A percentile compares a stretch with the other conserved stretches of the same genome.
Conservation (phyloP, 2,888 invertebrate species). For the Sinopyrophorus schimmeli region DNA sequence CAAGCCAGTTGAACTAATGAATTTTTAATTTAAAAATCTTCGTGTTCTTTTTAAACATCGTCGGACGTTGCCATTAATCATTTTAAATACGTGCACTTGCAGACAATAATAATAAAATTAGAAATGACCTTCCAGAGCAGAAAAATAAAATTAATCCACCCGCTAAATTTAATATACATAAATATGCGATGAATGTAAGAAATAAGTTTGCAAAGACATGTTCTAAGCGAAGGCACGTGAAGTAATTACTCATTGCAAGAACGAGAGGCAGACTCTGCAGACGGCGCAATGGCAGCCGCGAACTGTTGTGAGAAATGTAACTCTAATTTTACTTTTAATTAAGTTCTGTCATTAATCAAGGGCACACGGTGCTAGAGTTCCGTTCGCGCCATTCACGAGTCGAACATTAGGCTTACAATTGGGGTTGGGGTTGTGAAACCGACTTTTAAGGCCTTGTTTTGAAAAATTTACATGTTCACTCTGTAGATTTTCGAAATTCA, state of each 20-base stretch:
- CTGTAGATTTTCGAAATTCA: too few species aligned
- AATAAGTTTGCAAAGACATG: conserved; percentile 10
- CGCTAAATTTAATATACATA: conserved; percentile 4
- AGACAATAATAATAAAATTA: too few species aligned
- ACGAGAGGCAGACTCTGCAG: conserved; percentile 29
- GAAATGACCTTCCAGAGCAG: too few species aligned
- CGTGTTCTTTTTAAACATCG: too few species aligned
- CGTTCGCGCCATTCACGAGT: conserved; percentile 29
- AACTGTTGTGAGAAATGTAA: conserved; percentile 52
- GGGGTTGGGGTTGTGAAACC: conserved; percentile 20
- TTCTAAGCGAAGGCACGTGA: conserved; percentile 23
- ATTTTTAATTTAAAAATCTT: too few species aligned
- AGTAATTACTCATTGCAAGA: conserved; percentile 31
- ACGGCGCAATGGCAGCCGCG: conserved; percentile 41
- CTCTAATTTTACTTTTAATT: conserved; percentile 58
- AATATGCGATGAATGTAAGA: conserved; percentile 12
- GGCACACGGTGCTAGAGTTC: conserved; percentile 41
- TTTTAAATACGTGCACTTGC: too few species aligned
- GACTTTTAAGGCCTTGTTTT: conserved; percentile 5
- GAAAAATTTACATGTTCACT: conserved; percentile 5
- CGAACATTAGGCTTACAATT: conserved; percentile 30
- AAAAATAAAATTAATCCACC: too few species aligned
- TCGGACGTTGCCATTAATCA: too few species aligned
- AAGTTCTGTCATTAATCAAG: conserved; percentile 59
- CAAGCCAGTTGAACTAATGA: too few species aligned